Evolutionary conservation across 2,888 invertebrate species (phyloP).

Genomic region (Xylocampa areola): DNA sequence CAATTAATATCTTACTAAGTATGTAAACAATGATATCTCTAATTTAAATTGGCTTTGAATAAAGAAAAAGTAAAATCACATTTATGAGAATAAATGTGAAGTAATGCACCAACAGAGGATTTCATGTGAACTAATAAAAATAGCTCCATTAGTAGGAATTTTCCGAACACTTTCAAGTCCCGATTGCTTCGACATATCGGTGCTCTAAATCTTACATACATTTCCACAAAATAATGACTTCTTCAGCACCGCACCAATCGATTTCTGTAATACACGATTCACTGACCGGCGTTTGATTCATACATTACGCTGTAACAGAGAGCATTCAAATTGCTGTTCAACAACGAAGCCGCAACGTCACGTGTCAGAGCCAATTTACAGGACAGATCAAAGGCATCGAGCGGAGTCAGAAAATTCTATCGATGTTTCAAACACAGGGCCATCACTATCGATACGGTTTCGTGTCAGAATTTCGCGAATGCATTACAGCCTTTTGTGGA

Average conservation of each 20-base stretch:
- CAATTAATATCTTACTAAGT: neutral
- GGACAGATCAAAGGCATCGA: slow-evolving; percentile 52
- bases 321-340: slow-evolving; percentile 60
- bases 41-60: no score
- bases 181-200: slow-evolving; percentile 47
- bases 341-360: slow-evolving; percentile 49
- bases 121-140: slow-evolving; percentile 46
- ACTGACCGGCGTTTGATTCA: slow-evolving; percentile 26
- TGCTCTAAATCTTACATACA: slow-evolving; percentile 49
- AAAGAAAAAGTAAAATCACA: neutral
- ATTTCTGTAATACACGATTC: slow-evolving; percentile 42
- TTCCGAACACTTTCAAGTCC: slow-evolving; percentile 46
- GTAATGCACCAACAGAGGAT: slow-evolving; percentile 36
- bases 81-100: slow-evolving; percentile 11
- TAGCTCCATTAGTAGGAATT: slow-evolving; percentile 51
- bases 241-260: slow-evolving; percentile 45
- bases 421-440: slow-evolving; percentile 57
- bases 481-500: slow-evolving; percentile 71
- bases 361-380: slow-evolving; percentile 58
- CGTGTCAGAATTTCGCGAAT: slow-evolving; percentile 70
- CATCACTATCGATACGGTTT: slow-evolving; percentile 63
- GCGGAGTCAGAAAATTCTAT: slow-evolving; percentile 55
- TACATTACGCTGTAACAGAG: slow-evolving; percentile 40
- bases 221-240: slow-evolving; percentile 51
- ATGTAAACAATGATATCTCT: neutral